phyloP scores from a whole-genome alignment of 2,888 invertebrate genomes.

The Lasioglossum malachurum region DNA sequence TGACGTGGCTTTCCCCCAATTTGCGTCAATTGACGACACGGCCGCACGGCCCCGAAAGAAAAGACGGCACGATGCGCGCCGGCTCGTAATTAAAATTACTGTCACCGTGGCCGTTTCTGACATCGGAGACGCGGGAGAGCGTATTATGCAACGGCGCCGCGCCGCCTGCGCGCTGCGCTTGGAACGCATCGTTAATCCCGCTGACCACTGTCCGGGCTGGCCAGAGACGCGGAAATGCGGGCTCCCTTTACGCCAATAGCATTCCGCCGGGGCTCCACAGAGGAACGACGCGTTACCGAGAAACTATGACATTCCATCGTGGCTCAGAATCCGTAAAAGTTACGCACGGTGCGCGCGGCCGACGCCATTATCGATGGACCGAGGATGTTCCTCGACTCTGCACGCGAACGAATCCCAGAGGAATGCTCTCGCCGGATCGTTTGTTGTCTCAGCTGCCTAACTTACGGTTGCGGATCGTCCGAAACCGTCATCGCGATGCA shows the following conservation, averaged over 20 bases:
- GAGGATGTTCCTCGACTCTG: not conserved
- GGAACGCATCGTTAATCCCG: conserved; percentile 63
- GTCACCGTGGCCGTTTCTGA: conserved; percentile 48
- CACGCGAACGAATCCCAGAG: not conserved
- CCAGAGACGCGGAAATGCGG: conserved; percentile 43
- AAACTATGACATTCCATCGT: conserved; percentile 31
- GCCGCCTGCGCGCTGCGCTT: conserved; percentile 40
- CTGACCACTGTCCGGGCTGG: conserved; percentile 55
- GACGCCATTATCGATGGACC: conserved; percentile 14
- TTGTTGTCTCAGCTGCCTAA: not conserved
- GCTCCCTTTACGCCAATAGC: conserved; percentile 44
- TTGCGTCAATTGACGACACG: conserved; percentile 72
- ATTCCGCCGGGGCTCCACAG: conserved; percentile 25
- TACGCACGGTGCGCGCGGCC: not conserved
- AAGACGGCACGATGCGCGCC: conserved; percentile 34
- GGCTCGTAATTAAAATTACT: conserved; percentile 73
- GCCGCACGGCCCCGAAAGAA: conserved; percentile 41
- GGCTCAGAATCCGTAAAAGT: not conserved
- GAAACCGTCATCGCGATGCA: not conserved
- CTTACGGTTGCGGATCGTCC: not conserved
- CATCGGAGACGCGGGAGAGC: conserved; percentile 47
- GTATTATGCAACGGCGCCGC: conserved; percentile 67
- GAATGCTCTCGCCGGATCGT: not conserved
- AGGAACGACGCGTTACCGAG: conserved; percentile 36
- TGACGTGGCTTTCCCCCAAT: conserved; percentile 72